Evolutionary conservation across 2,888 invertebrate species (phyloP).

Genomic region (Cephus pulcher): DNA sequence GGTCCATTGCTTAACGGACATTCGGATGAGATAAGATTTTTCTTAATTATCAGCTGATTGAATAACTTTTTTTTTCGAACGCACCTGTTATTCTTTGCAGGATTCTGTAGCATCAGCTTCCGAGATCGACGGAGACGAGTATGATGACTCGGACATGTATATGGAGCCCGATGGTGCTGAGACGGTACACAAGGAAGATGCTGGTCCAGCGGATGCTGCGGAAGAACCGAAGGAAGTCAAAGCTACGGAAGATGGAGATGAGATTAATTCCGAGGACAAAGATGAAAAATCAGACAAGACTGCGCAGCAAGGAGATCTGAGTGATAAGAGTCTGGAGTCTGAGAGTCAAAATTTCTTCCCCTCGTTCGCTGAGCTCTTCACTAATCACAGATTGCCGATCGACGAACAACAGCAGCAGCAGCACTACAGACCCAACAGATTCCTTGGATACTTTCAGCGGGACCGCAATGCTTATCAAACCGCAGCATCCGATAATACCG

Average conservation of each 20-base stretch:
- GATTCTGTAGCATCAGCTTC: slow-evolving; percentile 60
- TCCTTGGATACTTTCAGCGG: slow-evolving; percentile 61
- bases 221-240: slow-evolving; percentile 12
- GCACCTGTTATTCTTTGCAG: slow-evolving; percentile 36
- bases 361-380: slow-evolving; percentile 78
- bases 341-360: slow-evolving; percentile 82
- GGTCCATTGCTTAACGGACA: not conserved
- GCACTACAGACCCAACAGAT: slow-evolving; percentile 60
- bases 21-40: not conserved
- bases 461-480: slow-evolving; percentile 53
- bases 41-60: not conserved
- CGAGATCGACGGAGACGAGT: slow-evolving; percentile 60
- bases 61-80: not conserved
- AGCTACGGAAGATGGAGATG: not conserved
- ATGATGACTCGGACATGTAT: slow-evolving; percentile 66
- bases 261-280: not conserved
- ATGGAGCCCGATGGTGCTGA: slow-evolving; percentile 64
- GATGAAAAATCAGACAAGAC: slow-evolving; percentile 13
- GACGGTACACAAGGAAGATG: slow-evolving; percentile 23
- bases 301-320: slow-evolving; percentile 29
- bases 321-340: slow-evolving; percentile 70
- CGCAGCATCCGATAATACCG: slow-evolving; percentile 38
- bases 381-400: slow-evolving; percentile 72
- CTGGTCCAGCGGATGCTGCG: not conserved
- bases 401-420: slow-evolving; percentile 68